These are phyloP conservation scores for Hirudo medicinalis DNA, from an alignment of 1,140 invertebrate species.

Conservation along the genomic window DNA sequence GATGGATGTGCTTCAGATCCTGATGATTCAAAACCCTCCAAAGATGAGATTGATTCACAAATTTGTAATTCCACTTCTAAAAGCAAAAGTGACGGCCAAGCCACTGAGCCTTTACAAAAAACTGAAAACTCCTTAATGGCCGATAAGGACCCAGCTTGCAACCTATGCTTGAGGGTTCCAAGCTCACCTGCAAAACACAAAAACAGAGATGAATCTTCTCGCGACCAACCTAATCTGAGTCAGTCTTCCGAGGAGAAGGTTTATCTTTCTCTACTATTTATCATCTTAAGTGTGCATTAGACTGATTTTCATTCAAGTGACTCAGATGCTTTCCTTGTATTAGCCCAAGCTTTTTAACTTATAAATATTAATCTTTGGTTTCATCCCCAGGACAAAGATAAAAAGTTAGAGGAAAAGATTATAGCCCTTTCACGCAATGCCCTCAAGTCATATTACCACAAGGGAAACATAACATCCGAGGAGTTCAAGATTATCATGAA, in stretches of 20 bases:
- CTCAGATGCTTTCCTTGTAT: neutral
- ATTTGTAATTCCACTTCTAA: neutral
- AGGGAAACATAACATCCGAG: conserved; percentile 2
- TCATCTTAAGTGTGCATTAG: no score
- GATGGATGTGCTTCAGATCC: neutral
- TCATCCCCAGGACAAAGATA: neutral
- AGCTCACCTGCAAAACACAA: no score
- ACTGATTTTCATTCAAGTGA: neutral
- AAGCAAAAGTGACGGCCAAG: neutral
- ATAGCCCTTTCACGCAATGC: conserved; percentile 11
- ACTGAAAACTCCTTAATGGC: neutral
- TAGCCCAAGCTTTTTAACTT: neutral
- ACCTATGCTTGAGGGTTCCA: no score
- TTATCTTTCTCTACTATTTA: neutral
- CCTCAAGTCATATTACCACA: conserved; percentile 15
- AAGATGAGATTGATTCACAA: neutral
- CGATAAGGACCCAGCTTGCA: neutral
- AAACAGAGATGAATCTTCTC: no score
- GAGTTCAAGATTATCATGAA: conserved; percentile 18
- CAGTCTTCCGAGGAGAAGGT: neutral
- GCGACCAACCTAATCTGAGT: neutral
- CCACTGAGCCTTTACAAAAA: neutral
- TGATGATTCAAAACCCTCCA: neutral
- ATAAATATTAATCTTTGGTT: neutral
- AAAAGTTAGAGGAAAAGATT: conserved; percentile 11